Evolutionary conservation across 2,888 invertebrate genomes (phyloP).

Genomic region (Agonopterix heracliana): DNA sequence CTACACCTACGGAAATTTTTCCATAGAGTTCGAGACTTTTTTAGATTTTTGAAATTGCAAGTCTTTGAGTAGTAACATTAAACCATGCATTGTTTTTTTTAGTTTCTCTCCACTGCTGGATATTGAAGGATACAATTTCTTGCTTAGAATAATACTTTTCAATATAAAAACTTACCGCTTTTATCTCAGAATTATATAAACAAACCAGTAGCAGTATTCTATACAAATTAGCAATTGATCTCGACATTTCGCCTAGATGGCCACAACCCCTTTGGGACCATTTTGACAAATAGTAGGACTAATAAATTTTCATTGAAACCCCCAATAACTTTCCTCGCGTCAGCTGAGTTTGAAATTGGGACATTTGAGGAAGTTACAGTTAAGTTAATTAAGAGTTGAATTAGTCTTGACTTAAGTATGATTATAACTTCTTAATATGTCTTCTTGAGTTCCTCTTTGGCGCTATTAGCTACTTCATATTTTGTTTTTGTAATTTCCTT

Average conservation of each 20-base stretch:
- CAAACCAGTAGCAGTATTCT: slow-evolving; percentile 23
- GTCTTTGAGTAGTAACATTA: too few species aligned
- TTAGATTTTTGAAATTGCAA: too few species aligned
- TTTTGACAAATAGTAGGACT: slow-evolving; percentile 72
- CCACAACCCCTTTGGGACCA: slow-evolving; percentile 50
- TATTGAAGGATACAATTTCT: too few species aligned
- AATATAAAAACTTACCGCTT: too few species aligned
- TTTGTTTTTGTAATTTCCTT: background rate
- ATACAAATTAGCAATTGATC: slow-evolving; percentile 59
- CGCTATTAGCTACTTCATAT: slow-evolving; percentile 23
- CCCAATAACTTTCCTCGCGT: slow-evolving; percentile 56
- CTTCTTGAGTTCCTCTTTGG: slow-evolving; percentile 38
- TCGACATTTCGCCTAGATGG: slow-evolving; percentile 20
- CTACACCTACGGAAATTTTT: too few species aligned
- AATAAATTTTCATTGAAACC: slow-evolving; percentile 72
- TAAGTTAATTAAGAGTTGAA: slow-evolving; percentile 69
- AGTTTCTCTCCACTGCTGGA: too few species aligned
- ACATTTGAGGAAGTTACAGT: slow-evolving; percentile 59
- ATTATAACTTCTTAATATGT: slow-evolving; percentile 61
- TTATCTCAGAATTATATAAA: too few species aligned
- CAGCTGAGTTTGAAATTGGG: slow-evolving; percentile 59
- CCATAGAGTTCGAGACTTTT: too few species aligned
- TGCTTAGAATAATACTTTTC: too few species aligned
- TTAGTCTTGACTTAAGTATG: slow-evolving; percentile 62
- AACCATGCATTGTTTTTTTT: too few species aligned